Evolutionary conservation across 2,797 vertebrate species (phyloP).

Genomic region (Carduelis carduelis): DNA sequence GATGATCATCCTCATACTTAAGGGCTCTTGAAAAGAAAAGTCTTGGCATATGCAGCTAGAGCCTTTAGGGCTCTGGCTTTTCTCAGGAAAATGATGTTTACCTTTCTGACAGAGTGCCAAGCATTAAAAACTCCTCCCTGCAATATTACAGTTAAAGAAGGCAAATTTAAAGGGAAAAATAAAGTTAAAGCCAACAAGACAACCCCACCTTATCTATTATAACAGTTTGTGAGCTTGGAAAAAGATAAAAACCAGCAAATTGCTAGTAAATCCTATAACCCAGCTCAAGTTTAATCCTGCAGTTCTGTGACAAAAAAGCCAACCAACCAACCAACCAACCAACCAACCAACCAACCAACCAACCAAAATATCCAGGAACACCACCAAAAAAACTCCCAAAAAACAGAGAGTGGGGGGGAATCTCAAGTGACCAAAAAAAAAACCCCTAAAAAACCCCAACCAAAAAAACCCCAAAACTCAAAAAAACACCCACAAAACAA

Average conservation of each 20-base stretch:
- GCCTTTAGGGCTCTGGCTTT: not conserved
- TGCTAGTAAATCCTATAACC: not conserved
- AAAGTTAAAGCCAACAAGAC: not conserved
- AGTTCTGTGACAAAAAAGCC: not conserved
- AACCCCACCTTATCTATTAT: not conserved
- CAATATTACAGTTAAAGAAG: not conserved
- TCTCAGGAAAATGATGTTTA: not conserved
- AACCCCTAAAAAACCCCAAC: no score
- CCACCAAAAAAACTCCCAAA: rapidly evolving
- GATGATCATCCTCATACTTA: not conserved
- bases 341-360: no score
- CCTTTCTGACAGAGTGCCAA: not conserved
- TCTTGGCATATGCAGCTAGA: not conserved
- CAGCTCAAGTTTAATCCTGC: not conserved
- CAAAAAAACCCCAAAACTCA: rapidly evolving
- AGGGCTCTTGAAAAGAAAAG: not conserved
- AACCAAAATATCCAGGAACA: not conserved
- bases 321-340: not conserved
- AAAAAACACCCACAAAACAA: not conserved
- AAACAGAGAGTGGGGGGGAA: rapidly evolving
- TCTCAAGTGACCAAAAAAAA: no score
- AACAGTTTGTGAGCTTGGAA: not conserved
- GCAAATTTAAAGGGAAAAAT: not conserved
- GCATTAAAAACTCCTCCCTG: not conserved
- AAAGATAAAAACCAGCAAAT: not conserved